Evolutionary conservation across 2,797 vertebrate species (phyloP).

Genomic region (Pteronotus mesoamericanus): DNA sequence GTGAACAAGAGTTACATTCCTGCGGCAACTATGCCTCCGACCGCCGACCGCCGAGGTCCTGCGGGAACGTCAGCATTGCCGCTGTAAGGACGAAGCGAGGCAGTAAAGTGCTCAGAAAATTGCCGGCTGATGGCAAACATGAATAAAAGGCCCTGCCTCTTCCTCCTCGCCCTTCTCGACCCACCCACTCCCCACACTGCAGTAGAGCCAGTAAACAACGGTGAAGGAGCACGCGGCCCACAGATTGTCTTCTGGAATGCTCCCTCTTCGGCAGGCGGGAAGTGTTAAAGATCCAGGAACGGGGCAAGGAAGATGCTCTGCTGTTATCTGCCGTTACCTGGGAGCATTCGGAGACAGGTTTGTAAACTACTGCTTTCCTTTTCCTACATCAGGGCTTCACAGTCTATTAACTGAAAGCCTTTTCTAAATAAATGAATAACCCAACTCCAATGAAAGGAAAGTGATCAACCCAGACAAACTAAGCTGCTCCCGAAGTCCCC

Average conservation of each 20-base stretch:
- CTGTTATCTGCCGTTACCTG: neutral
- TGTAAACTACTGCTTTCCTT: neutral
- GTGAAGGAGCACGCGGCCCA: neutral
- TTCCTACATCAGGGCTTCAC: neutral
- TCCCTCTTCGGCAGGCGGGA: neutral
- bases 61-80: neutral
- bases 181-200: neutral
- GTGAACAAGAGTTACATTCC: neutral
- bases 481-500: neutral
- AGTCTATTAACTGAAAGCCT: neutral
- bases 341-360: neutral
- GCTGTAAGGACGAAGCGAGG: neutral
- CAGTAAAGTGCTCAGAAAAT: neutral
- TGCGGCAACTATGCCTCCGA: neutral
- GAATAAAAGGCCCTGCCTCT: neutral
- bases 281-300: neutral
- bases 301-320: neutral
- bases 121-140: neutral
- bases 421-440: slow-evolving; percentile 40
- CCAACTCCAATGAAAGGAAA: slow-evolving; percentile 40
- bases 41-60: neutral
- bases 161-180: neutral
- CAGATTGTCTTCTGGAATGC: neutral
- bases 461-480: neutral
- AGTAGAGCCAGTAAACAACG: neutral